Evolutionary conservation across 92 coral and sea anemone species (phyloP).

Genomic region (Phenganax marumi): DNA sequence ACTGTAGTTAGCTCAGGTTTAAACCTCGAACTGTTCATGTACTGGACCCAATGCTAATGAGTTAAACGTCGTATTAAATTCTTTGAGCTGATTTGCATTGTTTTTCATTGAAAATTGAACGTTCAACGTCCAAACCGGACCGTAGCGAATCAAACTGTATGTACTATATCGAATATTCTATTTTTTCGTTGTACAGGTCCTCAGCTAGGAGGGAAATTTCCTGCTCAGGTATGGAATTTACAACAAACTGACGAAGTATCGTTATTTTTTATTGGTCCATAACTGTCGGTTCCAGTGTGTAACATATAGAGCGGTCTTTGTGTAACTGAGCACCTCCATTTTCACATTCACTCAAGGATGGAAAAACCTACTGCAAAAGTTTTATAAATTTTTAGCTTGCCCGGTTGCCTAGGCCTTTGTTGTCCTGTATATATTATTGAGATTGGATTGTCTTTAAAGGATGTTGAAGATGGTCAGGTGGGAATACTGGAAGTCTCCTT

Average conservation of each 20-base stretch:
- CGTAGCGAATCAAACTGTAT: too few relatives aligned
- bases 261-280: background rate
- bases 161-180: background rate
- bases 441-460: constrained; percentile 52
- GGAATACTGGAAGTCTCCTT: constrained; percentile 92
- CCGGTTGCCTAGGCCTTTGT: too few relatives aligned
- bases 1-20: too few relatives aligned
- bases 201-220: constrained; percentile 94
- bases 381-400: too few relatives aligned
- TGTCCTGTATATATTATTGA: background rate
- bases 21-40: too few relatives aligned
- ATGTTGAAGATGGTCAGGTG: constrained; percentile 72
- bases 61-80: too few relatives aligned
- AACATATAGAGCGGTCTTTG: background rate
- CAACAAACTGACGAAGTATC: background rate
- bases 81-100: too few relatives aligned
- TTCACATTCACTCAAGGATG: background rate
- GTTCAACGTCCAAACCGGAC: too few relatives aligned
- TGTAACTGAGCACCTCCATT: background rate
- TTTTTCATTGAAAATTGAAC: too few relatives aligned
- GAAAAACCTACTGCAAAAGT: background rate
- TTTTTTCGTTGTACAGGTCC: constrained; percentile 61
- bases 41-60: too few relatives aligned
- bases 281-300: background rate
- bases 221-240: constrained; percentile 67